Base-by-base conservation (phyloP, 2,113 vertebrate genomes). In the Notothenia rossii region DNA sequence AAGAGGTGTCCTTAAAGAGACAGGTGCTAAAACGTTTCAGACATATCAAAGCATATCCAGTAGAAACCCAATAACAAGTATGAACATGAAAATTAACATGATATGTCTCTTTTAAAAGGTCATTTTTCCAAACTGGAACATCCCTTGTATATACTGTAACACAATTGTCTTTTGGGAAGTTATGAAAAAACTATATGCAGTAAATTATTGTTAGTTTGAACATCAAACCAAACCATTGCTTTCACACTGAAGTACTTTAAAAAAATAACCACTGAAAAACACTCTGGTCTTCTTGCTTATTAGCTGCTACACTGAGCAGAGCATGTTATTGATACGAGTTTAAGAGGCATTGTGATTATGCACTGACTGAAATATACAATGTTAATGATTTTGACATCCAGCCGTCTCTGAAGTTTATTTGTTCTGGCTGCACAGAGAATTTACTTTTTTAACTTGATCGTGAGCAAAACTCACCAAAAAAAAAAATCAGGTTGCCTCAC, bases 231-330 rank as follows among this genome's bases (percentile, higher is more conserved):
- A 89, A 58, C 46, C 51, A 46, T 48, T 72, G 54, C 43, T 61
- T 10, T 82, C 84, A 86, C 59, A 66, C 77, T 87, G 79, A 76
- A 78, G 43, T 81, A 68, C 51, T 7, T 76, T 71, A 14, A 83
- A 79, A 76, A 86, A 87, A 40, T 7, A 40, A 40, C 36, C 88
- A 91, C 89, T 90, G n/a, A 77, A 86, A 69, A 10, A 7, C 75
- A 80, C 49, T 72, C 79, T 63, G n/a, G 53, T 85, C 59, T 84
- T 88, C 77, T 76, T 91, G 81, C 83, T 81, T 66, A 54, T 80
- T 70, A n/a, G 75, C 87, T 90, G 83, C 82, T 86, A 20, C 66
- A 51, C 1, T 64, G 66, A 89, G 40, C 85, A 78, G 75, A 77
- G 53, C 66, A 86, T 77, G 67, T 75, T 77, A 71, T 15, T 77